phyloP scores from a whole-genome alignment of 2,113 vertebrate species.

The Anseranas semipalmata region DNA sequence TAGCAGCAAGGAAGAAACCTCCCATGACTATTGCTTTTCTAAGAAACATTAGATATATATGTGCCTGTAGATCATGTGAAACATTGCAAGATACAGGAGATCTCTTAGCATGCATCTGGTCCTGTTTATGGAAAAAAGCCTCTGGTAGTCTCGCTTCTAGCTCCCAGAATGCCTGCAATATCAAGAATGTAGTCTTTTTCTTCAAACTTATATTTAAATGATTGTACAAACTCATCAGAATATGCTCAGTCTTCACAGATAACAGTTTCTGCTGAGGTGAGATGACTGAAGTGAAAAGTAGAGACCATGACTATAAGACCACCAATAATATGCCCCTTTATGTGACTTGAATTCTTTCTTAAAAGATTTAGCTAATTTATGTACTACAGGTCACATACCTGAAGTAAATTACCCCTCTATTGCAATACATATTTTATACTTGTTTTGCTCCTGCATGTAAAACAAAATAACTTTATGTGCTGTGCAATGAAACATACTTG shows the following conservation, averaged over 20 bases:
- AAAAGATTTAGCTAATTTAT: background rate
- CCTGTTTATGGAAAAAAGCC: background rate
- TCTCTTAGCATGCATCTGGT: background rate
- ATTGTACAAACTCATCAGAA: background rate
- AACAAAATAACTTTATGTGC: background rate
- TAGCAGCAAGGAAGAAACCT: background rate
- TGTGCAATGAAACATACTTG: background rate
- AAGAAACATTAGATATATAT: background rate
- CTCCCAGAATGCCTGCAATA: background rate
- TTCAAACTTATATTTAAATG: background rate
- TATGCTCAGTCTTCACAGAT: background rate
- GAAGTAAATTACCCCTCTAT: background rate
- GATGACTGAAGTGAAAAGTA: background rate
- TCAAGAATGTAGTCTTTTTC: background rate
- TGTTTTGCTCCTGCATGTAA: background rate
- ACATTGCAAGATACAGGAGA: background rate
- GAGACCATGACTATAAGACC: background rate
- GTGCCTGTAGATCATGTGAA: background rate
- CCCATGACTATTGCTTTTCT: background rate
- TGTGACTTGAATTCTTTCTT: background rate
- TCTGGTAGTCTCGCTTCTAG: background rate
- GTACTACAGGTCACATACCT: background rate
- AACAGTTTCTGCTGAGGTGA: background rate
- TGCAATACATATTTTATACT: background rate
- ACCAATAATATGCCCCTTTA: background rate